Evolutionary conservation across 2,113 vertebrate genomes (phyloP).

Genomic region (Physeter macrocephalus): DNA sequence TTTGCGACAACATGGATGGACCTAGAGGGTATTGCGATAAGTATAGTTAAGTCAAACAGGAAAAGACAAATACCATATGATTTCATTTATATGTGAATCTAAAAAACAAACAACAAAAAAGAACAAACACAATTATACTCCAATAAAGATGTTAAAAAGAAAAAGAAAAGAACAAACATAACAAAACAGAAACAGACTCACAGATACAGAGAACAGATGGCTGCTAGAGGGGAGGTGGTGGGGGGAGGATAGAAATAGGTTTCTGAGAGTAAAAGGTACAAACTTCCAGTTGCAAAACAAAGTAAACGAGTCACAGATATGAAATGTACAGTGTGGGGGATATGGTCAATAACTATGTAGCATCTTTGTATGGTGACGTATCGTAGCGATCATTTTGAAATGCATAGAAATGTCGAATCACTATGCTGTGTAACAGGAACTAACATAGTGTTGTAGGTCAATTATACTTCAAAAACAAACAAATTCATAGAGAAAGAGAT

Average conservation of each 20-base stretch:
- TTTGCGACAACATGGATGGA: not conserved
- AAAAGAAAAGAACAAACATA: not conserved
- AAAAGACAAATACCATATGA: not conserved
- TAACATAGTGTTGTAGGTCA: not conserved
- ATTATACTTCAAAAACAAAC: not conserved
- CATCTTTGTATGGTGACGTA: not conserved
- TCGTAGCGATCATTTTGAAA: not conserved
- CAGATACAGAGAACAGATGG: not conserved
- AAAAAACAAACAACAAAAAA: not conserved
- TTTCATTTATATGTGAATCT: not conserved
- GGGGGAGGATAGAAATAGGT: not conserved
- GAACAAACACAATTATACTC: too few relatives aligned
- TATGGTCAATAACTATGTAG: not conserved
- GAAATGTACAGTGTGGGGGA: not conserved
- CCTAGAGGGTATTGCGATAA: not conserved
- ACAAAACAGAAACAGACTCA: not conserved
- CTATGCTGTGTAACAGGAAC: not conserved
- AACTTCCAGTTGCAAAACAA: not conserved
- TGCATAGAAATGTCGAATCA: not conserved
- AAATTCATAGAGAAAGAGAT: not conserved
- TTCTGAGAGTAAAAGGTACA: not conserved
- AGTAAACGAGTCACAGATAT: not conserved
- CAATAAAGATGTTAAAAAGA: too few relatives aligned
- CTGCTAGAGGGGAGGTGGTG: not conserved
- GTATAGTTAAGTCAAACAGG: not conserved